Evolutionary conservation across 2,113 vertebrate species (phyloP).

Genomic region (Sialia sialis): DNA sequence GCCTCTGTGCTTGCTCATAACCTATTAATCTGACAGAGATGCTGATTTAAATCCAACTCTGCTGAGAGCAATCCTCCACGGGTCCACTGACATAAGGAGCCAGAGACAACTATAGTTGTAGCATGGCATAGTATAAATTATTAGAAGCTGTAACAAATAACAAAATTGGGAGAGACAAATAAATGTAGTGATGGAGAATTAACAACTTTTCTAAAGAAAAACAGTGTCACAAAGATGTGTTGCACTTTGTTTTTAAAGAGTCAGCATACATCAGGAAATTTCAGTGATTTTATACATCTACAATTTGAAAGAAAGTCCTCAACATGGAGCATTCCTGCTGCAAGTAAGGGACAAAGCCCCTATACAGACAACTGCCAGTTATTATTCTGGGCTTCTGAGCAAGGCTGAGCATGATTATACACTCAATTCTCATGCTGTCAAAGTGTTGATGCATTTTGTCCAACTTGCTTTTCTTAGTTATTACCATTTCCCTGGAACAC

Average conservation of each 20-base stretch:
- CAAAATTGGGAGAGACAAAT: not conserved
- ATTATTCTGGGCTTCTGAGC: not conserved
- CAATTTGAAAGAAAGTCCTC: not conserved
- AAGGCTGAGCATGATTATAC: not conserved
- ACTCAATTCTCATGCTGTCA: not conserved
- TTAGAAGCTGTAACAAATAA: not conserved
- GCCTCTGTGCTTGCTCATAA: not conserved
- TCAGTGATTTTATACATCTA: not conserved
- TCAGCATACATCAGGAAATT: not conserved
- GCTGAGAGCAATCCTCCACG: not conserved
- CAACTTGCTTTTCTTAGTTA: not conserved
- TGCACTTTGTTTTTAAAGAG: not conserved
- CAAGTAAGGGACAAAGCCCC: not conserved
- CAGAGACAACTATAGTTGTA: not conserved
- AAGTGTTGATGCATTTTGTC: not conserved
- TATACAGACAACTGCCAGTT: not conserved
- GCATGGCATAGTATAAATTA: not conserved
- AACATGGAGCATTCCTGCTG: fast-evolving
- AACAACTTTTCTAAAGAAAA: not conserved
- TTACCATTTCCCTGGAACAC: not conserved
- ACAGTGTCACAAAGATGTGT: not conserved
- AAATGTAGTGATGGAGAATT: not conserved
- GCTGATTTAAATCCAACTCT: not conserved
- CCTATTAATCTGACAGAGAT: not conserved
- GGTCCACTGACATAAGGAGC: not conserved